Percentiles rank a stretch among this genome's conserved stretches.
phyloP scores from a whole-genome alignment of 2,113 vertebrate genomes.

The Clinocottus analis region DNA sequence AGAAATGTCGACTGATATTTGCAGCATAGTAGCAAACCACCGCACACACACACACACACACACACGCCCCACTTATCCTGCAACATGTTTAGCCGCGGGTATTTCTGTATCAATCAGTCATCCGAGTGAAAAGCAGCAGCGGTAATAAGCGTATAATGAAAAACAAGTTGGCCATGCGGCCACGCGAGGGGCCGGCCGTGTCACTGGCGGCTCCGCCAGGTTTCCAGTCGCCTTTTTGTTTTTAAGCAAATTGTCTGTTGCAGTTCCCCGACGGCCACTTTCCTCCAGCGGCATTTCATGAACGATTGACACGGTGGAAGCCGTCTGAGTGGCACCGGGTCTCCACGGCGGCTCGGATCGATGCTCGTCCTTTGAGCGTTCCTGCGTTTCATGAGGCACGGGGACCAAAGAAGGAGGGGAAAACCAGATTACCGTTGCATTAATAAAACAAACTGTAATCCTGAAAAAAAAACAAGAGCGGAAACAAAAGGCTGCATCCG shows the following conservation, averaged over 20 bases:
- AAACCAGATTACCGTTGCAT: constrained; percentile 77
- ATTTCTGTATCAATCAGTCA: constrained; percentile 51
- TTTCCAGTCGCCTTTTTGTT: constrained; percentile 65
- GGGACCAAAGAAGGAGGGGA: constrained; percentile 56
- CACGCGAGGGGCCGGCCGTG: constrained; percentile 23
- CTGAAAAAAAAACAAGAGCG: constrained; percentile 71
- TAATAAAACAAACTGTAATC: constrained; percentile 81
- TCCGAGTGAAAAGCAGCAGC: constrained; percentile 37
- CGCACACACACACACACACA: too few relatives aligned
- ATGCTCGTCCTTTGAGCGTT: constrained; percentile 68
- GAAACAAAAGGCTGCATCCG: constrained; percentile 76
- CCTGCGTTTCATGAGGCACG: constrained; percentile 48
- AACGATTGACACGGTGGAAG: constrained; percentile 73
- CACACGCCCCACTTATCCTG: neutral
- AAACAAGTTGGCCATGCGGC: constrained; percentile 49
- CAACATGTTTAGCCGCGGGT: constrained; percentile 33
- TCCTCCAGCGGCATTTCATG: constrained; percentile 69
- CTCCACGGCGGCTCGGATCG: constrained; percentile 73
- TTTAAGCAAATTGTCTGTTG: constrained; percentile 55
- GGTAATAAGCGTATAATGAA: constrained; percentile 66
- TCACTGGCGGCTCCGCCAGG: constrained; percentile 1
- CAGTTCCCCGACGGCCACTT: constrained; percentile 60
- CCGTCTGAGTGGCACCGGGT: constrained; percentile 65
- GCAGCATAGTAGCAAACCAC: too few relatives aligned
- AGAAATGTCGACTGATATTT: constrained; percentile 21